Percentiles rank a stretch among this genome's conserved stretches.
Evolutionary conservation across 1,140 invertebrate genomes (phyloP).

Genomic region (Acyrthosiphon pisum): DNA sequence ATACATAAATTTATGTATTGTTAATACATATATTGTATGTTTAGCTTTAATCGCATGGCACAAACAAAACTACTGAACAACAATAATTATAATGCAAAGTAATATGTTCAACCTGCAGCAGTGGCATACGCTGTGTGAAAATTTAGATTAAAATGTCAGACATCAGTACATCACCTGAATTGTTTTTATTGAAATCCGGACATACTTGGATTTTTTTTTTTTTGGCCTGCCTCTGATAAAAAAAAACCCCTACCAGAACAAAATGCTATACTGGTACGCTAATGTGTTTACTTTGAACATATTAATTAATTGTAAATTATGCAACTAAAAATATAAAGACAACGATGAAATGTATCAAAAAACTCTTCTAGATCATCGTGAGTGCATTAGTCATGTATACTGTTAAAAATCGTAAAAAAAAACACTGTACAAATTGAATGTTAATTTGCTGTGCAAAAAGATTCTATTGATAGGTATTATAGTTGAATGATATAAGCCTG

Average conservation of each 20-base stretch:
- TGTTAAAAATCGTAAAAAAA: neutral
- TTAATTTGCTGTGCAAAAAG: fast-evolving
- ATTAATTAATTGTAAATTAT: neutral
- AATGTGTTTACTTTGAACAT: neutral
- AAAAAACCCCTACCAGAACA: neutral
- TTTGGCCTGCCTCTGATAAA: neutral
- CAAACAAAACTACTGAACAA: neutral
- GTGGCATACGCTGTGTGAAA: neutral
- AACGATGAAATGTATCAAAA: neutral
- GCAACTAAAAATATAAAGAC: neutral
- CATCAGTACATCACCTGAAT: too few species aligned
- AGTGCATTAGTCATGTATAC: neutral
- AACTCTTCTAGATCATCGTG: neutral
- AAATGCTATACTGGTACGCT: neutral
- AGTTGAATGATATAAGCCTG: neutral
- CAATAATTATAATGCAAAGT: neutral
- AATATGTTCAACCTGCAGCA: neutral
- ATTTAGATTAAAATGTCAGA: neutral
- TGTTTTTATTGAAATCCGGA: neutral
- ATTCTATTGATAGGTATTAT: neutral
- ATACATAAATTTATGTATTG: too few species aligned
- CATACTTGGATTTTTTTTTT: neutral
- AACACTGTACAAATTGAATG: too few species aligned
- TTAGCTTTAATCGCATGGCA: neutral
- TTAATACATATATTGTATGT: neutral